Conservation (phyloP, 2,888 invertebrate genomes). For the Camptogramma bilineatum region DNA sequence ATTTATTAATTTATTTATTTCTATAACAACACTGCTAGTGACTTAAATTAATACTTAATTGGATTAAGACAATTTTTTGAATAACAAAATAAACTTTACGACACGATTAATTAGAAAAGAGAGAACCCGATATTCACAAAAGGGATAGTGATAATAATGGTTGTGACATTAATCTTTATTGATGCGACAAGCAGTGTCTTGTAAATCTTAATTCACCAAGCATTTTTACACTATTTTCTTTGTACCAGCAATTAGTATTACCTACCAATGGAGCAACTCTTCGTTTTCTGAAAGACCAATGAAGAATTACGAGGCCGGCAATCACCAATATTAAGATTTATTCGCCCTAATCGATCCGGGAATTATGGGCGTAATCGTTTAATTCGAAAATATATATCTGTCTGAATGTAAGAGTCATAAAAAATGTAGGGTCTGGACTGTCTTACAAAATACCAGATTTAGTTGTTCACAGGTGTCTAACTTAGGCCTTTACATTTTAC, state of each 20-base stretch:
- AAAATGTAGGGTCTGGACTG: too few species aligned
- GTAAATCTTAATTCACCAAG: conserved; percentile 26
- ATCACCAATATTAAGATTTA: conserved; percentile 32
- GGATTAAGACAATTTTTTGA: too few species aligned
- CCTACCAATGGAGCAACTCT: conserved; percentile 16
- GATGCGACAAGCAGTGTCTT: conserved; percentile 1
- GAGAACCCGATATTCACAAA: not conserved
- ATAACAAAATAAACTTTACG: too few species aligned
- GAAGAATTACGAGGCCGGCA: conserved; percentile 28
- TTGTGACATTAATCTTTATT: not conserved
- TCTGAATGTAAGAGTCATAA: conserved; percentile 25
- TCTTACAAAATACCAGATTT: too few species aligned
- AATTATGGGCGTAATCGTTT: conserved; percentile 34
- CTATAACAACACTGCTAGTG: too few species aligned
- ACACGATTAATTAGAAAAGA: too few species aligned
- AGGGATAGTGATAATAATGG: not conserved
- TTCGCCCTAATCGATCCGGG: conserved; percentile 32
- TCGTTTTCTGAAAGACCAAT: conserved; percentile 30
- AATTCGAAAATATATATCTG: conserved; percentile 35
- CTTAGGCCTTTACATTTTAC: too few species aligned
- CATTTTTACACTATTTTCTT: conserved; percentile 27
- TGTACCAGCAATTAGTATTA: conserved; percentile 32
- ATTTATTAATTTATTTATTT: too few species aligned
- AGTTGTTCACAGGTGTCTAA: too few species aligned
- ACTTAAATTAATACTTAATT: too few species aligned